A percentile compares a stretch with the other conserved stretches of the same genome.
Conservation (phyloP, 2,113 vertebrate genomes). For the Sigmodon hispidus region DNA sequence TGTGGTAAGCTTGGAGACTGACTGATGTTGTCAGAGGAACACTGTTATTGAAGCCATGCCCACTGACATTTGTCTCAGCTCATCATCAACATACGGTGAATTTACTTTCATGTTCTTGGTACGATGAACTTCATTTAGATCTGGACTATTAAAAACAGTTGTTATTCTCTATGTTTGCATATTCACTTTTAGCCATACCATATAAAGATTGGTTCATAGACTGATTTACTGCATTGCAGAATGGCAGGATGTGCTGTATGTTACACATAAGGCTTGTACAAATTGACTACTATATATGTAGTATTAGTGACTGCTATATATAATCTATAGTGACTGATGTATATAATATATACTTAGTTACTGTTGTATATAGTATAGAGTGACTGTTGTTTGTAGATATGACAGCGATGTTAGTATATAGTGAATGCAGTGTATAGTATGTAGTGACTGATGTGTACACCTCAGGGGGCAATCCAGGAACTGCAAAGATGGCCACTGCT, state of each 20-base stretch:
- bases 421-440: too few species aligned
- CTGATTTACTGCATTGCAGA: neutral
- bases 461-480: neutral
- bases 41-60: neutral
- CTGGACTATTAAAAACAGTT: neutral
- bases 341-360: too few species aligned
- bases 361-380: too few species aligned
- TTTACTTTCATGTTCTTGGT: rapidly evolving
- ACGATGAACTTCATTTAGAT: neutral
- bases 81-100: rapidly evolving
- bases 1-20: neutral
- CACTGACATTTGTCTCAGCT: neutral
- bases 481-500: neutral
- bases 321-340: neutral
- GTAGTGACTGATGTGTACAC: too few species aligned
- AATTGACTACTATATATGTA: too few species aligned
- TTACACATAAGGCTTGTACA: neutral
- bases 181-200: neutral
- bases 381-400: too few species aligned
- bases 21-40: neutral
- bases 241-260: neutral
- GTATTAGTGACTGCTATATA: neutral
- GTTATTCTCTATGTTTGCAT: neutral
- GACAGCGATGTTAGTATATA: too few species aligned
- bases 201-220: neutral